A percentile compares a stretch with the other conserved stretches of the same genome.
Evolutionary conservation across 2,797 vertebrate genomes (phyloP).

Genomic region (Limnodromus scolopaceus): DNA sequence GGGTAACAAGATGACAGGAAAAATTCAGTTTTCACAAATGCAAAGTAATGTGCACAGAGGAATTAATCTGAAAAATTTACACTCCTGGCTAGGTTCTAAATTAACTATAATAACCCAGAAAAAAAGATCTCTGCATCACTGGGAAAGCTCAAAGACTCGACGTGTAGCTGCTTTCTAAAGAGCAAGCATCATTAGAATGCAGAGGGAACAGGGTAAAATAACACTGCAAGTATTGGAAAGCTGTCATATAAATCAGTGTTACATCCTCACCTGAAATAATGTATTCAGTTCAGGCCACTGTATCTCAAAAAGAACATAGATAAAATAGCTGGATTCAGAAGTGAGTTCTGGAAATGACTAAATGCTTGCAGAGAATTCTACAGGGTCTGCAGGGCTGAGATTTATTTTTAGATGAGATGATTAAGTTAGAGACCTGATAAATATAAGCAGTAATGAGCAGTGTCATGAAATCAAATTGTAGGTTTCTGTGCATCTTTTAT

Average conservation of each 20-base stretch:
- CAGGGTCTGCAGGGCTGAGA: background rate
- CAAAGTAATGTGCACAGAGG: background rate
- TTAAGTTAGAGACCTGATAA: background rate
- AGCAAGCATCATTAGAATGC: background rate
- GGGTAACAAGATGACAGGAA: background rate
- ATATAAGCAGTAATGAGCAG: background rate
- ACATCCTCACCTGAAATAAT: background rate
- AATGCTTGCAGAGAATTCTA: background rate
- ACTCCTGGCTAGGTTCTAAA: background rate
- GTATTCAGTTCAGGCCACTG: background rate
- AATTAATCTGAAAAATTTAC: background rate
- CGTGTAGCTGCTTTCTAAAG: background rate
- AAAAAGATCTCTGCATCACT: background rate
- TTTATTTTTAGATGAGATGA: background rate
- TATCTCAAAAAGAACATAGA: background rate
- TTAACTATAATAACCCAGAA: background rate
- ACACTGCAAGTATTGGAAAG: background rate
- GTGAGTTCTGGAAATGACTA: background rate
- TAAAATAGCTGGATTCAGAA: background rate
- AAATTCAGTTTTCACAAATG: background rate
- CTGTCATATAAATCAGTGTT: background rate
- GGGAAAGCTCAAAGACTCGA: background rate
- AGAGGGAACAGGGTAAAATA: background rate
- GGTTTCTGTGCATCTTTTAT: background rate
- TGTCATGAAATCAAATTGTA: background rate